Conservation (phyloP, 2,888 invertebrate genomes). For the Hydriomena furcata region DNA sequence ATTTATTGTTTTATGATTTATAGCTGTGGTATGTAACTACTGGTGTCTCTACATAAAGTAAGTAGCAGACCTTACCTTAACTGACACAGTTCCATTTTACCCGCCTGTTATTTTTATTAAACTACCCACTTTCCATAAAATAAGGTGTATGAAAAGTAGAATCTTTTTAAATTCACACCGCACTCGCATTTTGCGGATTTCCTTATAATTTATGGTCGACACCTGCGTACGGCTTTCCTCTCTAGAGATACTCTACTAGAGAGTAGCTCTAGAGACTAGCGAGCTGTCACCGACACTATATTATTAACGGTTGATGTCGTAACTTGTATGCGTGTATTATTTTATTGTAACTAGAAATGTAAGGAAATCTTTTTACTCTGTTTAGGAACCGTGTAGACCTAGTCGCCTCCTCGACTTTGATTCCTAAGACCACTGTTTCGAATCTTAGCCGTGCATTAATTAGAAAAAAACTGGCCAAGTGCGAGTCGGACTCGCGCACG, state of each 20-base stretch:
- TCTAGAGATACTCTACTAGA: constrained; percentile 18
- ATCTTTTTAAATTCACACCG: constrained; percentile 22
- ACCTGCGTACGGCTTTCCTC: constrained; percentile 59
- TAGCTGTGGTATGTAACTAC: too few species aligned
- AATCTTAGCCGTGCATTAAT: too few species aligned
- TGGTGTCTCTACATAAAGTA: too few species aligned
- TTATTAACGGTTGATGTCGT: constrained; percentile 56
- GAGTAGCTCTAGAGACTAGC: constrained; percentile 14
- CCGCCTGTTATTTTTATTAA: constrained; percentile 4
- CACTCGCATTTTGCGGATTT: constrained; percentile 19
- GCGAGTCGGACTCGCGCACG: too few species aligned
- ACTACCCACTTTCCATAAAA: constrained; percentile 12
- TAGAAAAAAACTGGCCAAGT: too few species aligned
- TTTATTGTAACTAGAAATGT: background rate
- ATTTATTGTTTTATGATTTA: too few species aligned
- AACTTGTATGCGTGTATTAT: constrained; percentile 9
- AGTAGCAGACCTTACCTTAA: too few species aligned
- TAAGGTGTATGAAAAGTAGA: constrained; percentile 18
- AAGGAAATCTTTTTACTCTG: too few species aligned
- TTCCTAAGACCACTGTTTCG: too few species aligned
- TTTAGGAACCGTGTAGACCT: too few species aligned
- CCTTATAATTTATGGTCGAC: constrained; percentile 54
- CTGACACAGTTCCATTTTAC: too few species aligned
- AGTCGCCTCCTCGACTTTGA: too few species aligned
- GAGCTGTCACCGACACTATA: constrained; percentile 53